Evolutionary conservation across 2,797 vertebrate genomes (phyloP), one percentile per base, ranked within the genome.

Genomic region (Sebastes taczanowskii): DNA sequence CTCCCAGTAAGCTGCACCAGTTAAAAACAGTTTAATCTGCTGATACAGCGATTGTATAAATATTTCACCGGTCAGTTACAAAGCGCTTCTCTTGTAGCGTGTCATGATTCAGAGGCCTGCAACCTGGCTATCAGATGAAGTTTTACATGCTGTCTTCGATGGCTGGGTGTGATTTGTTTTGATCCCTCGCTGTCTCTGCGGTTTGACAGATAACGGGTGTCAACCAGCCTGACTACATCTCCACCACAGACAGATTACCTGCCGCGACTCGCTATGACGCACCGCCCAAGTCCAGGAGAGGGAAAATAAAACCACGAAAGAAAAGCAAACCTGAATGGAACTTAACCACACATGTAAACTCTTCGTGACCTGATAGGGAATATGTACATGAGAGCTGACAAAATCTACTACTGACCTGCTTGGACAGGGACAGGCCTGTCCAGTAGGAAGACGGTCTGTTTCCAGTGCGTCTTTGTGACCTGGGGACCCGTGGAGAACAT

Each of bases 381-480:
- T 27, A n/a, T 20, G 29, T 7, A 35, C 25, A 27, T 22, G 3
- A 61, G 14, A 35, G 29, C 1, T 62, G 49, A 59, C n/a, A 16
- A 46, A 49, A 65, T 6, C 60, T 35, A 4, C 82, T 71, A 93
- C 93, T 89, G 70, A 99, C 98, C 98, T 95, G 96, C 91, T 93
- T 95, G 95, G 56, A 98, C 96, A 69, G 95, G 58, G 76, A 98
- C 68, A 5, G 98, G 97, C 64, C 91, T 96, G 93, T 99, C 97
- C 86, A 99, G 90, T 1, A 98, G 95, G 93, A 99, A 98, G 32
- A 97, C 4, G 0, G 97, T 98, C 94, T 99, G 98, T 71, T 99
- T 99, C 98, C 98, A 99, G 90, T 99, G 98, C 1, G 98, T 99
- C 91, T 94, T 96, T 70, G 95, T 87, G 91, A 93, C 95, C 76